Evolutionary conservation across 2,113 vertebrate genomes (phyloP).

Genomic region (Tringa solitaria): DNA sequence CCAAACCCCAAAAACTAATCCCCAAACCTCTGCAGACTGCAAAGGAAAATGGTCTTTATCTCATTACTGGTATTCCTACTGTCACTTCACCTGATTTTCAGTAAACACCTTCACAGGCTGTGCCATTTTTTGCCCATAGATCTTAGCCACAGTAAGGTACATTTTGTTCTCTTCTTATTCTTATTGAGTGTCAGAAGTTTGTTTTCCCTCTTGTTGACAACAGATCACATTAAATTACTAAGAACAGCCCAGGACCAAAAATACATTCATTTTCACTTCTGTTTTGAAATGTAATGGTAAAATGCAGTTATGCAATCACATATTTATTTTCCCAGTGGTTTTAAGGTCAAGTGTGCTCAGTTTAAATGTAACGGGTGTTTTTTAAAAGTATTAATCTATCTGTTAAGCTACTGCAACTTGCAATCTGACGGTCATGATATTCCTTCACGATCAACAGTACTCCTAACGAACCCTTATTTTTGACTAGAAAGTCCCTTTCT

Average conservation of each 20-base stretch:
- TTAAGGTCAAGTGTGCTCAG: background rate
- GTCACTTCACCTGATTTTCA: background rate
- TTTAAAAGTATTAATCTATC: background rate
- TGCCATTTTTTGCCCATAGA: background rate
- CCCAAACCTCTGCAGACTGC: background rate
- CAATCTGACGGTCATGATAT: background rate
- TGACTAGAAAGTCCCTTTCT: background rate
- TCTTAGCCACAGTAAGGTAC: background rate
- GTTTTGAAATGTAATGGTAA: background rate
- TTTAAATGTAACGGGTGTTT: background rate
- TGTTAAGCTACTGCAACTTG: background rate
- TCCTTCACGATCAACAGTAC: background rate
- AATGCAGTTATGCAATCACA: background rate
- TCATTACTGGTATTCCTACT: background rate
- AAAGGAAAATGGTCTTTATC: background rate
- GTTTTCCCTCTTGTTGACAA: conserved; percentile 16
- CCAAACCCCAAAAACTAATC: background rate
- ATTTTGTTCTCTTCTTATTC: conserved; percentile 4
- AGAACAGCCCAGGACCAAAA: background rate
- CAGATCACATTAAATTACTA: conserved; percentile 31
- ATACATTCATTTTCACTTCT: conserved; percentile 14
- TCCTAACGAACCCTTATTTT: background rate
- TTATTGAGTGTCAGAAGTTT: background rate
- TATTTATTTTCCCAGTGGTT: background rate
- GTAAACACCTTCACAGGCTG: background rate